These are phyloP conservation scores for Diceros bicornis DNA, from an alignment of 2,797 vertebrate genomes.

Conservation along the genomic window DNA sequence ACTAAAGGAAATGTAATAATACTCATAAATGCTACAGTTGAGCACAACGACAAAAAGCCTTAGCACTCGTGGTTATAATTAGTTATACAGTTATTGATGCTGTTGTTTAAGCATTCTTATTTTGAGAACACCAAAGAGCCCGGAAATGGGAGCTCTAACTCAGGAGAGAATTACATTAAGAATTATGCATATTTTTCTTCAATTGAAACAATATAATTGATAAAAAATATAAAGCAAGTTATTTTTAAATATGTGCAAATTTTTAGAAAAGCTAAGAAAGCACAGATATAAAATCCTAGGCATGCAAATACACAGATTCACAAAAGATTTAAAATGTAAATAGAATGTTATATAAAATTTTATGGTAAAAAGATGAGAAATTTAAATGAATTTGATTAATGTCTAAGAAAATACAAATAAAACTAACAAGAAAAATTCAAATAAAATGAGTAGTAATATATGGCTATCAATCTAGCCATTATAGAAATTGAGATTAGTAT, in stretches of 20 bases:
- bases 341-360: neutral
- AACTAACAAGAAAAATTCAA: neutral
- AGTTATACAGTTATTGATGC: neutral
- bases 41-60: neutral
- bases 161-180: neutral
- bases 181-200: neutral
- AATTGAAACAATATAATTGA: neutral
- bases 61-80: neutral
- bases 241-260: neutral
- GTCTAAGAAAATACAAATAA: slow-evolving; percentile 3
- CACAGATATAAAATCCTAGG: neutral
- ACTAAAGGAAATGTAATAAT: neutral
- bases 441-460: neutral
- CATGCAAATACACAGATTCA: neutral
- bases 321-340: neutral
- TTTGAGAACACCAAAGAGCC: neutral
- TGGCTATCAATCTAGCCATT: neutral
- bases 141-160: neutral
- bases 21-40: neutral
- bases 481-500: neutral
- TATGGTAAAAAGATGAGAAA: neutral
- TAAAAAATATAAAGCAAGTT: neutral
- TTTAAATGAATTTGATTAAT: neutral
- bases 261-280: slow-evolving; percentile 37
- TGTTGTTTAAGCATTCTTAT: neutral